Evolutionary conservation across 1,140 invertebrate genomes (phyloP).

Genomic region (Heliconius congener): DNA sequence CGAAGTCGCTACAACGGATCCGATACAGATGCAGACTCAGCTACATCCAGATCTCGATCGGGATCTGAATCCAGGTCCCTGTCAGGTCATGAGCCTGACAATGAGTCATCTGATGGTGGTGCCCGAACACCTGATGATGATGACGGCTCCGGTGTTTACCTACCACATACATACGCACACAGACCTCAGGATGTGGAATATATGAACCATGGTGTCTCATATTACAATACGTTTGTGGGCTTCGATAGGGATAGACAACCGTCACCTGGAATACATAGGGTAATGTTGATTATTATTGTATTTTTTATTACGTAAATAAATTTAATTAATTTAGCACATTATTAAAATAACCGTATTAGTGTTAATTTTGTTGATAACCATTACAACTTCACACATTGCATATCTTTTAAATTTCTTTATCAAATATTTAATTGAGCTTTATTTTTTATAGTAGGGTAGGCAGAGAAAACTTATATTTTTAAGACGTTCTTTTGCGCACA

Average conservation of each 20-base stretch:
- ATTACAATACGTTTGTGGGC: conserved; percentile 83
- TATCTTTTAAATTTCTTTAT: too few species aligned
- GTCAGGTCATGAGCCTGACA: conserved; percentile 85
- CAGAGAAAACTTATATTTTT: too few species aligned
- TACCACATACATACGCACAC: conserved; percentile 81
- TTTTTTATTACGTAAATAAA: not conserved
- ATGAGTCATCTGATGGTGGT: conserved; percentile 86
- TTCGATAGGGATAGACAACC: conserved; percentile 75
- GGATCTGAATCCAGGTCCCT: conserved; percentile 78
- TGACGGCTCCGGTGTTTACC: conserved; percentile 79
- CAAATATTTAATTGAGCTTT: too few species aligned
- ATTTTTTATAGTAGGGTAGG: too few species aligned
- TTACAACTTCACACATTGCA: too few species aligned
- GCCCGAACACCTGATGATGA: conserved; percentile 84
- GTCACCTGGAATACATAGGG: conserved; percentile 73
- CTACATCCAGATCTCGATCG: conserved; percentile 65
- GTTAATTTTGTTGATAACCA: too few species aligned
- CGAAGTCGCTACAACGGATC: conserved; percentile 60
- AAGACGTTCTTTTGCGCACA: too few species aligned
- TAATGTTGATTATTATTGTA: conserved; percentile 33
- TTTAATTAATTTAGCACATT: too few species aligned
- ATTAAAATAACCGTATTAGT: too few species aligned
- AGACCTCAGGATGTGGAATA: conserved; percentile 66
- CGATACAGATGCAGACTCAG: conserved; percentile 81
- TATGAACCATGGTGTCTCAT: conserved; percentile 82